Percentiles rank a stretch among this genome's conserved stretches.
These are phyloP conservation scores for Nasonia longicornis DNA, from an alignment of 1,140 invertebrate genomes.

Conservation along the genomic window DNA sequence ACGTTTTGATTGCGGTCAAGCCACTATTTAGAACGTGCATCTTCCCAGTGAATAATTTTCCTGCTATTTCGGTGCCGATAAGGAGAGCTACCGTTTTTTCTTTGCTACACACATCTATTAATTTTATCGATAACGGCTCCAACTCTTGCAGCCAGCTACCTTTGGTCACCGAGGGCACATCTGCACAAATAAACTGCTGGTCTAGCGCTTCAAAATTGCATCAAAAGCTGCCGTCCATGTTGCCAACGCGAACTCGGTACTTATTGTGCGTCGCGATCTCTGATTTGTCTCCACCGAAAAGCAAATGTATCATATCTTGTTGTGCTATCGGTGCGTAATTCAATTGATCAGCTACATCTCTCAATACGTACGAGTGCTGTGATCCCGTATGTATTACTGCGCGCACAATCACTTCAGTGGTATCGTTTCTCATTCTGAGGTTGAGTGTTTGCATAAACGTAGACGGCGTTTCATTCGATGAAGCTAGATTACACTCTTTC, in stretches of 20 bases:
- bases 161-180: slow-evolving; percentile 17
- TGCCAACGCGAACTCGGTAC: background rate
- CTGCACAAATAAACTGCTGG: slow-evolving; percentile 45
- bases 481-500: too few species aligned
- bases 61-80: slow-evolving; percentile 55
- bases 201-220: slow-evolving; percentile 48
- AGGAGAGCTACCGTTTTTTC: slow-evolving; percentile 46
- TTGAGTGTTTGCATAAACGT: background rate
- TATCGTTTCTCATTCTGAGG: background rate
- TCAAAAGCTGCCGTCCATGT: slow-evolving; percentile 4
- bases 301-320: background rate
- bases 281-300: slow-evolving; percentile 17
- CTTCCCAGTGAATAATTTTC: slow-evolving; percentile 55
- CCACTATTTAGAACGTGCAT: slow-evolving; percentile 23
- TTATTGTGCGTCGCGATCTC: background rate
- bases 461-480: background rate
- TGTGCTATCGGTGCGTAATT: background rate
- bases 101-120: background rate
- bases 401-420: background rate
- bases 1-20: background rate
- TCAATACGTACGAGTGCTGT: background rate
- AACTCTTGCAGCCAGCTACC: background rate
- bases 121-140: background rate
- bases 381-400: background rate
- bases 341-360: background rate